Conservation (phyloP, 64 coral and sea anemone genomes). For the Astreopora myriophthalma region DNA sequence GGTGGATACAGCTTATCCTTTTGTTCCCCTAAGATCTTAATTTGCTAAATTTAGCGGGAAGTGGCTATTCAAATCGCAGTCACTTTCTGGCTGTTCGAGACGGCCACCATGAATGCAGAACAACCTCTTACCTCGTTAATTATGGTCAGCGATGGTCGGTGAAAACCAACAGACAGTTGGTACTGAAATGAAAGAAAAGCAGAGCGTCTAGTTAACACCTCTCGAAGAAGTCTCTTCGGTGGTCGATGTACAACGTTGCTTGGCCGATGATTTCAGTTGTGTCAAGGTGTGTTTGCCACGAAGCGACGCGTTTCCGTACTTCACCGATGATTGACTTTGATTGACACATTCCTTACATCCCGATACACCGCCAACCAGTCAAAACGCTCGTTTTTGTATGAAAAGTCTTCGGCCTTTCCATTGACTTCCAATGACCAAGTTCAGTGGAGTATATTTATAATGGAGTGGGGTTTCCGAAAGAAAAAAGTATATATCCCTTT, state of each 20-base stretch:
- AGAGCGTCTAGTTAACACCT: neutral
- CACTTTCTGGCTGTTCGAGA: neutral
- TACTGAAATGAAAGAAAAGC: neutral
- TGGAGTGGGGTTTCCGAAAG: neutral
- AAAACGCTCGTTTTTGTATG: neutral
- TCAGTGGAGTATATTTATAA: neutral
- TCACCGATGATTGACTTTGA: conserved; percentile 19
- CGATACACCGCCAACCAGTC: conserved; percentile 58
- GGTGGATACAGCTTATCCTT: neutral
- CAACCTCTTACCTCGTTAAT: neutral
- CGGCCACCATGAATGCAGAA: neutral
- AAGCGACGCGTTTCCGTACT: conserved; percentile 36
- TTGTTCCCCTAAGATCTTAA: neutral
- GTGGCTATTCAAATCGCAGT: neutral
- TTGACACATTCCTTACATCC: conserved; percentile 73
- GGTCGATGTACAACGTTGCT: neutral
- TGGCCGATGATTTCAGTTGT: neutral
- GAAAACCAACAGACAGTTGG: neutral
- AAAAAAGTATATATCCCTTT: neutral
- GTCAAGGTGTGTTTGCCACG: conserved; percentile 5
- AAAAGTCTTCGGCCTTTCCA: conserved; percentile 6
- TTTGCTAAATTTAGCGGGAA: conserved; percentile 10
- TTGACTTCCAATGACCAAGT: neutral
- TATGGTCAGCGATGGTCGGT: neutral
- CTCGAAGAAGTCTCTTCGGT: neutral